Evolutionary conservation across 2,797 vertebrate species (phyloP).

Genomic region (Enteromius anoplus): DNA sequence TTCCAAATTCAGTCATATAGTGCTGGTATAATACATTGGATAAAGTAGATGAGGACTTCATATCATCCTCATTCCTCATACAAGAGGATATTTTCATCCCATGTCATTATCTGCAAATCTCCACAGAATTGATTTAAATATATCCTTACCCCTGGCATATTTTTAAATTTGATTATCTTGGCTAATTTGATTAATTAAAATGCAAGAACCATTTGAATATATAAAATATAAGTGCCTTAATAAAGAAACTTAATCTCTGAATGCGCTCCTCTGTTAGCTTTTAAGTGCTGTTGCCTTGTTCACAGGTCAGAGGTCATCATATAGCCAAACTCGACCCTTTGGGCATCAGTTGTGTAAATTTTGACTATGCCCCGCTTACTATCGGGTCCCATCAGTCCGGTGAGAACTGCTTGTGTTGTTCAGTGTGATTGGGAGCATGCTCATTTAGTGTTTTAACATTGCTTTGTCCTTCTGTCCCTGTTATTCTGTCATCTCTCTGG

Average conservation of each 20-base stretch:
- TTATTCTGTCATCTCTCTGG: slow-evolving; percentile 33
- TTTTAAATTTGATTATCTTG: background rate
- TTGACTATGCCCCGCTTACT: slow-evolving; percentile 88
- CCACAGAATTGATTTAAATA: background rate
- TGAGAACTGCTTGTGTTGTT: slow-evolving; percentile 74
- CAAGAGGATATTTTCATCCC: background rate
- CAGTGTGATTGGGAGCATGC: slow-evolving; percentile 46
- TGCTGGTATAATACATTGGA: background rate
- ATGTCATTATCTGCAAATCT: background rate
- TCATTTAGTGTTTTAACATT: slow-evolving; percentile 42
- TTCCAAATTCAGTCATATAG: background rate
- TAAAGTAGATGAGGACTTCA: background rate
- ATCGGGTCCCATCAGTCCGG: slow-evolving; percentile 88
- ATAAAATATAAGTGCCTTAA: background rate
- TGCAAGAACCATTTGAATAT: background rate
- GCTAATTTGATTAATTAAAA: background rate
- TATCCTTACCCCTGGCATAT: background rate
- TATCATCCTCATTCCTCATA: background rate
- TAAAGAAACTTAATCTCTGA: background rate
- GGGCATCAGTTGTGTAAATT: slow-evolving; percentile 93
- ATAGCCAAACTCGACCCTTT: slow-evolving; percentile 91
- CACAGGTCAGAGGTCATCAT: slow-evolving; percentile 88
- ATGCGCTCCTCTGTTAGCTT: background rate
- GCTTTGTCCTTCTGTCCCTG: slow-evolving; percentile 7
- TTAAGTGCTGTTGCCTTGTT: slow-evolving; percentile 46